These are phyloP conservation scores for Acanthosoma haemorrhoidale DNA, from an alignment of 2,888 invertebrate genomes.

Conservation along the genomic window DNA sequence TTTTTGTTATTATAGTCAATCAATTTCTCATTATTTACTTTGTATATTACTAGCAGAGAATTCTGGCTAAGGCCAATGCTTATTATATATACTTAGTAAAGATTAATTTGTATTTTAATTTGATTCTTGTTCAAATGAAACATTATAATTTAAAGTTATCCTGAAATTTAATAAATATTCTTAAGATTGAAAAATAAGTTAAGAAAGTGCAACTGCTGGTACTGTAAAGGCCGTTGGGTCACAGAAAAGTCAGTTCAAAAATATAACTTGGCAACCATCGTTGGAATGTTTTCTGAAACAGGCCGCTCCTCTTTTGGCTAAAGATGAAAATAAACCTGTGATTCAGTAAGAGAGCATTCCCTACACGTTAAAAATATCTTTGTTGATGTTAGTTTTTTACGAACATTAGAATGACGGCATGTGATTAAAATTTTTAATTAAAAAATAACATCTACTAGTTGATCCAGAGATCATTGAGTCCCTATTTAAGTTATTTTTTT, in stretches of 20 bases:
- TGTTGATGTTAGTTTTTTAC: slow-evolving; percentile 18
- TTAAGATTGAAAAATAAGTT: not conserved
- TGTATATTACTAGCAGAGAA: not conserved
- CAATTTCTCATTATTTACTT: too few relatives aligned
- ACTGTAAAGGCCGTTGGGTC: slow-evolving; percentile 13
- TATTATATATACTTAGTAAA: not conserved
- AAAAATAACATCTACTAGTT: too few relatives aligned
- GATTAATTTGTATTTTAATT: not conserved
- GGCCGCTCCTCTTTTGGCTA: slow-evolving; percentile 36
- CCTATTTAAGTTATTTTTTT: too few relatives aligned
- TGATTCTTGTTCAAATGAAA: not conserved
- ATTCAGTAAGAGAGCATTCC: slow-evolving; percentile 21
- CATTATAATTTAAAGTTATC: not conserved
- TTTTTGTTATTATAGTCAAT: too few relatives aligned
- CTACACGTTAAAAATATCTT: not conserved
- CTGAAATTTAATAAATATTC: not conserved
- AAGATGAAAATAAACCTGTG: slow-evolving; percentile 32
- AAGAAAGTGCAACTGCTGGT: not conserved
- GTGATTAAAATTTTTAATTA: too few relatives aligned
- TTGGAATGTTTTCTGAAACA: slow-evolving; percentile 25
- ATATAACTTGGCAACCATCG: slow-evolving; percentile 26
- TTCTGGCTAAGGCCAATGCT: not conserved
- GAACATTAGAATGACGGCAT: too few relatives aligned
- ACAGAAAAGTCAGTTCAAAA: slow-evolving; percentile 18
- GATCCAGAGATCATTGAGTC: too few relatives aligned